phyloP scores from a whole-genome alignment of 2,888 invertebrate genomes.

The Melanargia galathea region DNA sequence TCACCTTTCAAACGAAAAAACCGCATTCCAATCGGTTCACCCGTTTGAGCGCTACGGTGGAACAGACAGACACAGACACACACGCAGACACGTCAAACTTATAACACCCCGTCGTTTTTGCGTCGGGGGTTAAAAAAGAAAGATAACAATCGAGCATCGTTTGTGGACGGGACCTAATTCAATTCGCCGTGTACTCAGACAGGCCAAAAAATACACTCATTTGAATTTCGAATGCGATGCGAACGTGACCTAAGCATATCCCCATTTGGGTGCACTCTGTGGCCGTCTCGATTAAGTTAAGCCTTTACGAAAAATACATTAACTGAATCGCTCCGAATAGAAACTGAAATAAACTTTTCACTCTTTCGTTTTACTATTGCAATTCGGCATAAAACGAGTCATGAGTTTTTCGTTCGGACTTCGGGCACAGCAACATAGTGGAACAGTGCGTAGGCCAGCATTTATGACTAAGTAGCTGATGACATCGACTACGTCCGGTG shows the following conservation, averaged over 20 bases:
- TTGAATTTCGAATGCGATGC: conserved; percentile 75
- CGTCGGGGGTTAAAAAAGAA: conserved; percentile 35
- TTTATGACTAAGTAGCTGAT: too few relatives aligned
- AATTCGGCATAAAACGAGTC: background rate
- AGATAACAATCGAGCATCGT: conserved; percentile 34
- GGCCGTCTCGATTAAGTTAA: conserved; percentile 42
- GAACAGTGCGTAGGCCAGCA: background rate
- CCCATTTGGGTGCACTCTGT: conserved; percentile 65
- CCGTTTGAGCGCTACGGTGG: too few relatives aligned
- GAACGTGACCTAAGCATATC: conserved; percentile 69
- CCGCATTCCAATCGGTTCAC: too few relatives aligned
- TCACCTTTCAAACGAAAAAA: too few relatives aligned
- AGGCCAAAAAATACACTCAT: conserved; percentile 75
- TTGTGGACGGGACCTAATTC: conserved; percentile 58
- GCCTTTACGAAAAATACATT: conserved; percentile 40
- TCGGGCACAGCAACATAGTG: too few relatives aligned
- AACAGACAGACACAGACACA: too few relatives aligned
- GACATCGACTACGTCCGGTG: too few relatives aligned
- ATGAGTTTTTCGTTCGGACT: background rate
- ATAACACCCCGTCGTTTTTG: too few relatives aligned
- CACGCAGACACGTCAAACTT: too few relatives aligned
- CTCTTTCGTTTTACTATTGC: conserved; percentile 3
- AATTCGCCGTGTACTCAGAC: conserved; percentile 71
- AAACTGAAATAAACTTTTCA: conserved; percentile 22
- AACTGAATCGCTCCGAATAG: conserved; percentile 25